Percentiles rank a stretch among this genome's conserved stretches.
Evolutionary conservation across 2,113 vertebrate genomes (phyloP).

Genomic region (Hepsetus odoe): DNA sequence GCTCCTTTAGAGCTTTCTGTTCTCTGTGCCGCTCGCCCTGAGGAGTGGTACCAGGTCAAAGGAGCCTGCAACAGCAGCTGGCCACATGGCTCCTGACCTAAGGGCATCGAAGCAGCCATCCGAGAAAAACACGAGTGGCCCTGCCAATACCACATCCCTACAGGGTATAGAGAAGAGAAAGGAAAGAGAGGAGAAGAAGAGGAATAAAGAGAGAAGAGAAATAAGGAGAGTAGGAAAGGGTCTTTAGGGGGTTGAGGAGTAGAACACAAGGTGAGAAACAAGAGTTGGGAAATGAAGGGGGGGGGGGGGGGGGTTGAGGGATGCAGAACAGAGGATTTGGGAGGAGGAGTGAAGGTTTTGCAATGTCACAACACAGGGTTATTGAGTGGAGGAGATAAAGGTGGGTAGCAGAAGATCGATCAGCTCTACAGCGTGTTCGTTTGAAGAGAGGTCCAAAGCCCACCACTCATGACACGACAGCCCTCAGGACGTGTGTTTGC

Average conservation of each 20-base stretch:
- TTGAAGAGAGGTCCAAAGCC: conserved; percentile 83
- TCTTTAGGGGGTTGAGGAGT: conserved; percentile 45
- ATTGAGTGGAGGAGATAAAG: conserved; percentile 84
- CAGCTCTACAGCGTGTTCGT: conserved; percentile 84
- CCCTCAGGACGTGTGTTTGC: conserved; percentile 74
- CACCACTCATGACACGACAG: conserved; percentile 83
- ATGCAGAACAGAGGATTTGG: neutral
- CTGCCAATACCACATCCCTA: conserved; percentile 88
- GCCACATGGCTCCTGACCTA: conserved; percentile 38
- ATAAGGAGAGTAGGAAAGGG: neutral
- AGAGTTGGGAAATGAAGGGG: neutral
- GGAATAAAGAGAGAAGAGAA: neutral
- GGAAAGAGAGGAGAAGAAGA: conserved; percentile 72
- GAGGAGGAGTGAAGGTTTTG: conserved; percentile 55
- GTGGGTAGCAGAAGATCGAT: conserved; percentile 88
- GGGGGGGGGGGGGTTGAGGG: conserved; percentile 60
- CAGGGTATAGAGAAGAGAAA: conserved; percentile 72
- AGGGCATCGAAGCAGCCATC: conserved; percentile 62
- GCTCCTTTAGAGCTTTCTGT: neutral
- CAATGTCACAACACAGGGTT: conserved; percentile 87
- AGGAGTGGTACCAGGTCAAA: conserved; percentile 73
- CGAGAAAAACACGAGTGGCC: conserved; percentile 84
- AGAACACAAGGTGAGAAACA: neutral
- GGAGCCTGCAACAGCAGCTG: conserved; percentile 68
- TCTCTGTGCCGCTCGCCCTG: conserved; percentile 6